Percentiles rank a stretch among this genome's conserved stretches.
These are phyloP conservation scores for Melanogrammus aeglefinus DNA, from an alignment of 2,797 vertebrate genomes.

Conservation along the genomic window DNA sequence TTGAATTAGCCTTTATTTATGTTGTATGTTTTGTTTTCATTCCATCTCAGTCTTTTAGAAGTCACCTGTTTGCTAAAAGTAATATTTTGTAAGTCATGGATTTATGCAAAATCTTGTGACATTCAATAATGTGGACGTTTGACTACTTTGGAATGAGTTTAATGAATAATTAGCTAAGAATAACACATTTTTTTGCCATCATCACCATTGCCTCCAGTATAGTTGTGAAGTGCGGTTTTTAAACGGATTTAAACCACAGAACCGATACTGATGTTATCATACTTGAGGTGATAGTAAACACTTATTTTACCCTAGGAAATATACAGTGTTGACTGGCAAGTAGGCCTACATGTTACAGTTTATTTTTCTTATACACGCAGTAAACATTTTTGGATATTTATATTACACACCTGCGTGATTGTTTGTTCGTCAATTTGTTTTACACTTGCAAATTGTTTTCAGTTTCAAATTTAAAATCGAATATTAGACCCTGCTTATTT, in stretches of 20 bases:
- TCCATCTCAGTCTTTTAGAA: not conserved
- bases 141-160: conserved; percentile 23
- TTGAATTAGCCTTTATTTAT: not conserved
- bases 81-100: not conserved
- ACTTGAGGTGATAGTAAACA: conserved; percentile 55
- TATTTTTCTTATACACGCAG: conserved; percentile 49
- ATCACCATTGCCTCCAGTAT: conserved; percentile 73
- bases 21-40: not conserved
- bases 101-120: not conserved
- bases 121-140: conserved; percentile 45
- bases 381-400: not conserved
- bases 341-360: conserved; percentile 59
- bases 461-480: not conserved
- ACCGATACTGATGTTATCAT: conserved; percentile 85
- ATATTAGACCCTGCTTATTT: not conserved
- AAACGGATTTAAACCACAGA: conserved; percentile 85
- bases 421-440: not conserved
- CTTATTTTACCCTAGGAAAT: conserved; percentile 41
- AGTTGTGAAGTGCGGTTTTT: conserved; percentile 92
- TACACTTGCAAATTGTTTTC: not conserved
- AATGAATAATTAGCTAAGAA: conserved; percentile 17
- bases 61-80: not conserved
- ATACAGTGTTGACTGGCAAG: conserved; percentile 61
- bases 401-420: not conserved
- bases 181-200: conserved; percentile 12